Base-by-base conservation (phyloP, 2,888 invertebrate genomes). In the Salpingus planirostris region DNA sequence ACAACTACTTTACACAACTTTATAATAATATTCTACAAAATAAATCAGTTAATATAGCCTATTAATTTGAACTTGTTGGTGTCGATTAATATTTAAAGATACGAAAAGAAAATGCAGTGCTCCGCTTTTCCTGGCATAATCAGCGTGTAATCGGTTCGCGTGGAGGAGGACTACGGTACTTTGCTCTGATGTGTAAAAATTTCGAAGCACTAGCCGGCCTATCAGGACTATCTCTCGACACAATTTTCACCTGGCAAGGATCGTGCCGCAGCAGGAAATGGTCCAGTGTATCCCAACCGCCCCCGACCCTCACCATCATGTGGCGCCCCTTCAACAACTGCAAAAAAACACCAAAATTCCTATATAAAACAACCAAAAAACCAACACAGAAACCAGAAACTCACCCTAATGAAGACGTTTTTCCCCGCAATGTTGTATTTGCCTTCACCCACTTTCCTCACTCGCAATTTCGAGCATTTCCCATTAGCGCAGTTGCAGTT, bases 301-400 rank as follows among this genome's bases (percentile, higher is more conserved):
- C 92, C 38, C 91, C 92, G 29, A 91, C 90, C 52, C 92, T 77
- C 34, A 92, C 91, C 91, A 92, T 91, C 77, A 90, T 90, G 71
- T 91, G 91, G n/a, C 83, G 78, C 29, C 86, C 89, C 64, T 89
- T 88, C 58, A 90, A 70, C 57, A 89, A 64, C 89, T 90, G 72
- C 3, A 66, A 68, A 51, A 43, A 57, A 49, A 31, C n/a, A n/a
- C n/a, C n/a, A n/a, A n/a, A n/a, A n/a, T n/a, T n/a, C n/a, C n/a
- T n/a, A n/a, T n/a, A n/a, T n/a, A n/a, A n/a, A n/a, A n/a, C n/a
- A n/a, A n/a, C n/a, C n/a, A n/a, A n/a, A n/a, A n/a, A n/a, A n/a
- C n/a, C n/a, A n/a, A n/a, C n/a, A n/a, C n/a, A n/a, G n/a, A n/a
- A n/a, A 13, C 7, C 12, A n/a, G n/a, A 11, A 30, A 66, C 76